Evolutionary conservation across 1,140 invertebrate genomes (phyloP).

Genomic region (Drosophila bocki): DNA sequence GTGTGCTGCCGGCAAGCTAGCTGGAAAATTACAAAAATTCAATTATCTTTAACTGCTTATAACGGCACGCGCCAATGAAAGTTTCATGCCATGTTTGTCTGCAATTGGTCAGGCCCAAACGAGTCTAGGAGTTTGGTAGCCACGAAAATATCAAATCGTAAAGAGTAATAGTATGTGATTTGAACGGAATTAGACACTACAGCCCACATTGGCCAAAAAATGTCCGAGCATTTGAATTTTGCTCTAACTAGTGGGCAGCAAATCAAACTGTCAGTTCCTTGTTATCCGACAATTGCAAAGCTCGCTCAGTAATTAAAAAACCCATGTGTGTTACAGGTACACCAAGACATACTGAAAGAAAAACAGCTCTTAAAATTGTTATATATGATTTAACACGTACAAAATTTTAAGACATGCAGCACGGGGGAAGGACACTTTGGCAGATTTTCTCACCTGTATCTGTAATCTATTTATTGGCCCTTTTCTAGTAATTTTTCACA

Average conservation of each 20-base stretch:
- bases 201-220: constrained; percentile 32
- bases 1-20: constrained; percentile 10
- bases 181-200: constrained; percentile 12
- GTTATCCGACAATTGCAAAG: constrained; percentile 7
- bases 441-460: too few species aligned
- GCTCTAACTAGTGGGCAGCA: constrained; percentile 10
- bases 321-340: constrained; percentile 13
- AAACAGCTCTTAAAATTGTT: not conserved
- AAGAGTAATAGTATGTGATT: constrained; percentile 39
- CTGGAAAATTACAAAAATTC: constrained; percentile 49
- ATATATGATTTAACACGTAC: not conserved
- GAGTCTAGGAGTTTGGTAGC: constrained; percentile 37
- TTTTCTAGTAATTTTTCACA: not conserved
- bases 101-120: constrained; percentile 42
- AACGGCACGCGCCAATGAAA: constrained; percentile 65
- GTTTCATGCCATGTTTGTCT: constrained; percentile 36
- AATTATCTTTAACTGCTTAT: constrained; percentile 57
- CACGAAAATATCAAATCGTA: not conserved
- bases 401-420: not conserved
- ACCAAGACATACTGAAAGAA: not conserved
- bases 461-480: not conserved
- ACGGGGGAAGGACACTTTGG: too few species aligned
- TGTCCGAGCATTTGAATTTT: constrained; percentile 2
- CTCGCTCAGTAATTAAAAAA: constrained; percentile 25
- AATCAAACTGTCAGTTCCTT: constrained; percentile 49